Percentiles rank a stretch among this genome's conserved stretches.
phyloP scores from a whole-genome alignment of 2,797 vertebrate genomes.

The Percopsis omiscomaycus region DNA sequence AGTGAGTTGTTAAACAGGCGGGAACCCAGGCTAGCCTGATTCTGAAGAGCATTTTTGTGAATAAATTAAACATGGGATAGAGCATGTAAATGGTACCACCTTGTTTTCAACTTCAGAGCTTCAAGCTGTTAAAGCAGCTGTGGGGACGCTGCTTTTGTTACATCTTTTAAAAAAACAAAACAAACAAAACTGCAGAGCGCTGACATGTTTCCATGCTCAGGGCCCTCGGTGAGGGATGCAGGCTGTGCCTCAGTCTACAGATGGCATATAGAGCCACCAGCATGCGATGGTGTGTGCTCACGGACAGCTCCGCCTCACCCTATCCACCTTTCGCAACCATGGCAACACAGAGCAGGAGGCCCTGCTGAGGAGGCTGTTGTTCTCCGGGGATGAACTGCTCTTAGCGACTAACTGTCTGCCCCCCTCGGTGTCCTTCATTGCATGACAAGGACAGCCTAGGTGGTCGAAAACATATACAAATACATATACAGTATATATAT shows the following conservation, averaged over 20 bases:
- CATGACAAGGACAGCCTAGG: no score
- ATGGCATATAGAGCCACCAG: conserved; percentile 60
- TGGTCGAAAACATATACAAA: no score
- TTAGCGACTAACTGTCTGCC: no score
- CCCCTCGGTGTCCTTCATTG: no score
- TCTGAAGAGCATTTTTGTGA: no score
- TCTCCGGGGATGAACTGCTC: conserved; percentile 51
- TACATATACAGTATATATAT: no score
- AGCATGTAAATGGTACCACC: no score
- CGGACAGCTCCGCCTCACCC: conserved; percentile 67
- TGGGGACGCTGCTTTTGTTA: neutral
- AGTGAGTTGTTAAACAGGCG: no score
- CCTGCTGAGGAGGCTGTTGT: conserved; percentile 61
- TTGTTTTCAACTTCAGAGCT: no score
- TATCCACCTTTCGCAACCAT: conserved; percentile 82
- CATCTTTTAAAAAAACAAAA: neutral
- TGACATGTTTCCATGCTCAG: conserved; percentile 18
- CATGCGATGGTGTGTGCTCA: conserved; percentile 29
- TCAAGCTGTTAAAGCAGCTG: neutral
- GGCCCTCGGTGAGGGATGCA: conserved; percentile 28
- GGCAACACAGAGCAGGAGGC: conserved; percentile 75
- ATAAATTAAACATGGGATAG: no score
- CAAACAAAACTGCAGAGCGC: neutral
- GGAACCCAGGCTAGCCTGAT: no score
- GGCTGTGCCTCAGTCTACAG: conserved; percentile 67